A percentile compares a stretch with the other conserved stretches of the same genome.
Conservation (phyloP, 1,140 invertebrate genomes). For the Conus betulinus region DNA sequence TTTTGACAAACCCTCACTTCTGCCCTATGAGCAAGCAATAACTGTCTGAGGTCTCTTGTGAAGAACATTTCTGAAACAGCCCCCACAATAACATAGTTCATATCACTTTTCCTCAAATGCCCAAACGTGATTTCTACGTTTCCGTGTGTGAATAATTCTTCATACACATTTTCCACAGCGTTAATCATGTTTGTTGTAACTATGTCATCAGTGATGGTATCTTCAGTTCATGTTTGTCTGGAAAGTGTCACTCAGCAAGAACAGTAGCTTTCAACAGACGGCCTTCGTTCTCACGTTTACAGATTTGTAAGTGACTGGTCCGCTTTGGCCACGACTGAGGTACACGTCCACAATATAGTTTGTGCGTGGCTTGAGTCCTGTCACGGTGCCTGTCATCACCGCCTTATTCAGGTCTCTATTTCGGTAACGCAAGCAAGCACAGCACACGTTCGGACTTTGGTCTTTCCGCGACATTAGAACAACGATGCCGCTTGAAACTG, state of each 20-base stretch:
- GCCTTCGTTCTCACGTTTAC: conserved; percentile 56
- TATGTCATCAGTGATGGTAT: neutral
- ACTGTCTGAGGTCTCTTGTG: too few relatives aligned
- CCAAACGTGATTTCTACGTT: neutral
- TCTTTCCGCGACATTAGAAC: conserved; percentile 32
- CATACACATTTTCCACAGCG: neutral
- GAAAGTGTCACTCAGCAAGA: neutral
- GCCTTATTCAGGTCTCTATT: conserved; percentile 49
- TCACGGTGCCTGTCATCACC: conserved; percentile 63
- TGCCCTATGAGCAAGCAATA: neutral
- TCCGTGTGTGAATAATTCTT: too few relatives aligned
- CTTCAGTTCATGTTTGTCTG: neutral
- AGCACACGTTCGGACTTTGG: conserved; percentile 51
- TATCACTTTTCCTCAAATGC: neutral
- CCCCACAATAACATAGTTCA: neutral
- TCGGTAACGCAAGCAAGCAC: conserved; percentile 64
- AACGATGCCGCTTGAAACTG: conserved; percentile 47
- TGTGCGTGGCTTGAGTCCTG: conserved; percentile 60
- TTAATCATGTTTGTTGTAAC: neutral
- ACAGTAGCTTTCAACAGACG: conserved; percentile 37
- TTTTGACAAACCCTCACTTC: neutral
- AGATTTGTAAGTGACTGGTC: conserved; percentile 65
- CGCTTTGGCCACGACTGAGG: conserved; percentile 64
- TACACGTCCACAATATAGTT: conserved; percentile 70
- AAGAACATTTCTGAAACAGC: too few relatives aligned